phyloP scores from a whole-genome alignment of 2,113 vertebrate species.

The Cephalopterus ornatus region DNA sequence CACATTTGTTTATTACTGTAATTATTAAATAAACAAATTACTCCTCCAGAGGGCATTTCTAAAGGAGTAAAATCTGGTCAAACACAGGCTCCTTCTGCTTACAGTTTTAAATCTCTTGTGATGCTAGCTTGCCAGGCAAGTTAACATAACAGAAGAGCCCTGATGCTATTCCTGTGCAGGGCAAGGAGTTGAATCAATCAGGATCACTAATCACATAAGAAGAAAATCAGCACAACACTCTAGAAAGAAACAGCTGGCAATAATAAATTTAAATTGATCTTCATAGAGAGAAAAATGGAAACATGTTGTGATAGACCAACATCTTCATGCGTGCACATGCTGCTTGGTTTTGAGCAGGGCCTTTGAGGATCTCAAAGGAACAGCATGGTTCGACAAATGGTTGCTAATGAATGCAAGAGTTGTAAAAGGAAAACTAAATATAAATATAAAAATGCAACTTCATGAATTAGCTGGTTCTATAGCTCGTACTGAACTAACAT shows the following conservation, averaged over 20 bases:
- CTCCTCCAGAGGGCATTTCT: neutral
- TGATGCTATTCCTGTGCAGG: neutral
- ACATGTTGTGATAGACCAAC: slow-evolving; percentile 5
- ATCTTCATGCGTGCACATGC: neutral
- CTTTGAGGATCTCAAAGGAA: slow-evolving; percentile 16
- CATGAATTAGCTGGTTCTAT: neutral
- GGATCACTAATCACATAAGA: neutral
- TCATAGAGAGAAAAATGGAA: slow-evolving; percentile 3
- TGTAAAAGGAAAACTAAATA: slow-evolving; percentile 9
- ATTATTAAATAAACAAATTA: neutral
- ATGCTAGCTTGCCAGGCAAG: neutral
- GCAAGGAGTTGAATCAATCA: slow-evolving; percentile 44
- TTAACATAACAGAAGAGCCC: neutral
- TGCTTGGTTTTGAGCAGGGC: slow-evolving; percentile 25
- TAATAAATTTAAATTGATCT: slow-evolving; percentile 37
- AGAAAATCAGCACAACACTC: neutral
- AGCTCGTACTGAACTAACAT: slow-evolving; percentile 7
- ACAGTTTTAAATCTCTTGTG: neutral
- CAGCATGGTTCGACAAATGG: neutral
- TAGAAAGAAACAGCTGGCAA: slow-evolving; percentile 54
- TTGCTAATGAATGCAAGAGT: neutral
- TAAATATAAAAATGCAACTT: neutral
- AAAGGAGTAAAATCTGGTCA: neutral
- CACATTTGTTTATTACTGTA: neutral
- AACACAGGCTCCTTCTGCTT: neutral